Percentiles rank a stretch among this genome's conserved stretches.
Conservation (phyloP, 1,140 invertebrate species). For the Delia radicum region DNA sequence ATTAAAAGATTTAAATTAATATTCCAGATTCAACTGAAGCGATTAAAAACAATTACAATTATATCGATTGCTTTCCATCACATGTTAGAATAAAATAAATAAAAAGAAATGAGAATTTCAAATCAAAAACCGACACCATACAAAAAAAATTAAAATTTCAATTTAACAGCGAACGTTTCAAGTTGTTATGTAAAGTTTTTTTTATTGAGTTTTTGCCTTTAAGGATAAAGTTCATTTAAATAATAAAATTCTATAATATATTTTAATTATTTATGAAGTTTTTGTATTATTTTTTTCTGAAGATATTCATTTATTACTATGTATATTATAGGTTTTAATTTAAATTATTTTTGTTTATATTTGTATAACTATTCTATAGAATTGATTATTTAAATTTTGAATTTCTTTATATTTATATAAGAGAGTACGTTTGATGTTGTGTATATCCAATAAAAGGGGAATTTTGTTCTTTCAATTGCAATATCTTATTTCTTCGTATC, state of each 20-base stretch:
- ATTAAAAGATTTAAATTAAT: background rate
- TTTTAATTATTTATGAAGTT: background rate
- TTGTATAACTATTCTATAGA: background rate
- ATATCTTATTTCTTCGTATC: background rate
- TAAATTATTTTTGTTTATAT: background rate
- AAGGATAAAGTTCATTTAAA: slow-evolving; percentile 19
- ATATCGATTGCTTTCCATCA: too few species aligned
- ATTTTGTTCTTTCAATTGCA: background rate
- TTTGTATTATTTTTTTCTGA: background rate
- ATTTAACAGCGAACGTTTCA: background rate
- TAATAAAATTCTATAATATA: slow-evolving; percentile 6
- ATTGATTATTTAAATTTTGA: background rate
- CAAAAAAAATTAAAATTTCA: background rate
- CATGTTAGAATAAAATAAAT: background rate
- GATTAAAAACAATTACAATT: too few species aligned
- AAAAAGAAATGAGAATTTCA: background rate
- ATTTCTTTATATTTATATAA: background rate
- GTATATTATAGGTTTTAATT: background rate
- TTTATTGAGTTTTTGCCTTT: slow-evolving; percentile 20
- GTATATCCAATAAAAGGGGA: background rate
- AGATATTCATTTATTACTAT: background rate
- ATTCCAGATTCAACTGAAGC: too few species aligned
- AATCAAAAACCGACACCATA: background rate
- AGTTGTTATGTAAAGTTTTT: slow-evolving; percentile 3
- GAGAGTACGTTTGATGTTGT: background rate